Evolutionary conservation across 1,140 invertebrate species (phyloP), one percentile per base, ranked within the genome.

Genomic region (Idris sp.): DNA sequence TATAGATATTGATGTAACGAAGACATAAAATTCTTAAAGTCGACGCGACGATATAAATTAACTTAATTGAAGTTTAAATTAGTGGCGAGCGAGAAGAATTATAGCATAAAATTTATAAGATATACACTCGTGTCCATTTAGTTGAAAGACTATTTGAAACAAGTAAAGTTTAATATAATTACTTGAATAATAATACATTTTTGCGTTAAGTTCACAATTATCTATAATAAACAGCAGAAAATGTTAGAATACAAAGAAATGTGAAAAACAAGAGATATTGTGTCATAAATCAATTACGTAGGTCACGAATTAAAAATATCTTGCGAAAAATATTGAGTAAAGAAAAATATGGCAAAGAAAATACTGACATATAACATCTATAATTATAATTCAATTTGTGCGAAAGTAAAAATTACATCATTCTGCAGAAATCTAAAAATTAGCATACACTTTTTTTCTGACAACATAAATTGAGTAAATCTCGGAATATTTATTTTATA

Each of bases 31-130:
- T 41, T 25, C 31, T 46, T 59, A 71, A 61, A n/a, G n/a, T 30
- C 48, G 48, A 61, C 48, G 46, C 44, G 67, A 61, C 54, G 36
- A 44, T 43, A 61, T 53, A 61, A 61, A 61, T 61, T 59, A 58
- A 59, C 31, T 69, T 59, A 59, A 61, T 53, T 61, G 54, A 41
- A 46, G 65, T 59, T 58, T 22, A 69, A 53, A 26, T 61, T 69
- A 41, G 28, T 51, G 36, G 30, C 19, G 40, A 43, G 16, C 13
- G 15, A 43, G 33, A 43, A 51, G 49, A 54, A 46, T 25, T 46
- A 31, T 22, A 33, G 9, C 48, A 44, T 35, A 46, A 68, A 43
- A 26, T 18, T 14, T 1, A 22, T 25, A 2, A 11, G 7, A 10
- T 26, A 36, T 62, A 25, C 22, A 44, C 44, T 19, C 31, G 6